phyloP scores from a whole-genome alignment of 1,140 invertebrate species.

The Drosophila trapezifrons region DNA sequence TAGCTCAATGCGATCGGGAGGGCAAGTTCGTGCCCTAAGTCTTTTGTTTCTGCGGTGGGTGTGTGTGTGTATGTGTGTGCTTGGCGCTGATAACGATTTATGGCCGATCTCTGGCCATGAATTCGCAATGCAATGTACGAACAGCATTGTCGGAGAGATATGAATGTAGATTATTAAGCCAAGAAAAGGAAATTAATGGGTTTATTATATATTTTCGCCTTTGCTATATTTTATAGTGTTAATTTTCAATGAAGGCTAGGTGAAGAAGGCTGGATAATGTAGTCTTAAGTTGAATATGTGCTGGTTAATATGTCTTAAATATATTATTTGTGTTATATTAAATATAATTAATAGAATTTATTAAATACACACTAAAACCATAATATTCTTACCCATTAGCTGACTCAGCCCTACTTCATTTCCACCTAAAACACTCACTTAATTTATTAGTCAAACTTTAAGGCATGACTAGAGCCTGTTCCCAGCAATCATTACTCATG shows the following conservation, averaged over 20 bases:
- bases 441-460: constrained; percentile 6
- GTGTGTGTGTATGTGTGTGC: constrained; percentile 7
- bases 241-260: neutral
- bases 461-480: constrained; percentile 3
- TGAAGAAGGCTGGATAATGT: neutral
- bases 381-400: neutral
- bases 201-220: neutral
- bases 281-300: neutral
- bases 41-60: constrained; percentile 65
- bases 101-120: constrained; percentile 47
- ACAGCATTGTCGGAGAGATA: neutral
- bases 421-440: neutral
- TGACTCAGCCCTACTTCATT: neutral
- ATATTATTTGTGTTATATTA: neutral
- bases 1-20: constrained; percentile 12
- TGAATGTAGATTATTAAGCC: constrained; percentile 13
- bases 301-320: neutral
- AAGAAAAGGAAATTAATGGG: constrained; percentile 31
- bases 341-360: no score
- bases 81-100: constrained; percentile 49
- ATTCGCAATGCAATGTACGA: constrained; percentile 27
- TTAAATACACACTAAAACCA: accelerated
- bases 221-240: neutral
- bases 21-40: constrained; percentile 75
- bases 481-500: constrained; percentile 4